Evolutionary conservation across 2,888 invertebrate genomes (phyloP).

Genomic region (Ectemnius lituratus): DNA sequence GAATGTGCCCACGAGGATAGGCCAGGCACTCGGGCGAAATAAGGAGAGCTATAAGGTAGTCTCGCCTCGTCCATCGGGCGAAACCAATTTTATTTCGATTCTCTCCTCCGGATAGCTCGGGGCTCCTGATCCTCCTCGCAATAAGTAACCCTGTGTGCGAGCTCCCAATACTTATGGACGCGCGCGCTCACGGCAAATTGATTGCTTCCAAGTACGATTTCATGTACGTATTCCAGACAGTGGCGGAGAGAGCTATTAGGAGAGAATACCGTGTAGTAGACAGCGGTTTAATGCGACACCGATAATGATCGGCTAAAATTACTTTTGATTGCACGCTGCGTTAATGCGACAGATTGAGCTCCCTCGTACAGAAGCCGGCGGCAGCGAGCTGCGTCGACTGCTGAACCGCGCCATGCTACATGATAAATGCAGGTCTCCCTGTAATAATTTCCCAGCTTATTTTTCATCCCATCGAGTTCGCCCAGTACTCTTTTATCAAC

Average conservation of each 20-base stretch:
- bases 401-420: too few species aligned
- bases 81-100: slow-evolving; percentile 15
- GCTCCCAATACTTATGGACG: neutral
- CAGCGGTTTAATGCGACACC: neutral
- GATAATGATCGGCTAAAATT: slow-evolving; percentile 1
- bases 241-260: neutral
- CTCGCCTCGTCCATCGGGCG: slow-evolving; percentile 11
- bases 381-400: too few species aligned
- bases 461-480: neutral
- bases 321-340: slow-evolving; percentile 2
- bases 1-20: slow-evolving; percentile 23
- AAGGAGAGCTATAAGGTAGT: slow-evolving; percentile 12
- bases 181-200: slow-evolving; percentile 7
- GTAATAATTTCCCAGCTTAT: neutral
- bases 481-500: too few species aligned
- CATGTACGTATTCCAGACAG: neutral
- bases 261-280: neutral
- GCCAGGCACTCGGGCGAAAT: slow-evolving; percentile 15
- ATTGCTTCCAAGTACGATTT: slow-evolving; percentile 25
- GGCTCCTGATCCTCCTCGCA: neutral
- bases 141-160: neutral
- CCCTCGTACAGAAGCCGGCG: neutral
- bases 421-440: too few species aligned
- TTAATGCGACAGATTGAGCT: slow-evolving; percentile 2
- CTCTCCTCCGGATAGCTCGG: neutral